Base-by-base conservation (phyloP, 2,888 invertebrate genomes). In the Alsophila aescularia region DNA sequence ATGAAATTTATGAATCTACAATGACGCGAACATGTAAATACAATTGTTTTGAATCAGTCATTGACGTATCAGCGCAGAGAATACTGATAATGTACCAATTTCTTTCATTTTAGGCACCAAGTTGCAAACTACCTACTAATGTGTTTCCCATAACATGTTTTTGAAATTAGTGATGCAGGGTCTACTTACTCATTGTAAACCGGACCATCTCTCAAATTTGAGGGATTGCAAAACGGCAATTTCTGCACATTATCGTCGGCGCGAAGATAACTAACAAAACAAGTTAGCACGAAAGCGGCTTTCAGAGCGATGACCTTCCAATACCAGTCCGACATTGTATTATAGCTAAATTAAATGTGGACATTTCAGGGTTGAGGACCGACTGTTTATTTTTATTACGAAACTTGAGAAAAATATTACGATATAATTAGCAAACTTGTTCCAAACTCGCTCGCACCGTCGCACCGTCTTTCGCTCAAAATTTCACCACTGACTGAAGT, bases 271-370 rank as follows among this genome's bases (percentile, higher is more conserved):
- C 81, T 81, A 69, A 81, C 77, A 59, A 86, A 73, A 77, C 80
- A 85, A 66, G 81, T 79, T 66, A 89, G 65, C 44, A 80, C 74
- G 61, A 90, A 83, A 27, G 81, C 81, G 53, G 84, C 77, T 69
- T 85, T 85, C 51, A 87, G 66, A 67, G 81, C 83, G 68, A 87
- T 78, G 65, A 86, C 78, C 75, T 84, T 80, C 89, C 88, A 86
- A 86, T 83, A 86, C 89, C 89, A 89, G 62, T 79, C 77, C 80
- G 85, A 87, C 90, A 91, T 91, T 85, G 81, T 90, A 80, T 72
- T 79, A 78, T 74, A 62, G 77, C 73, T 69, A 84, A 85, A 84
- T 76, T 77, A 84, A 77, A 78, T 77, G 75, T 75, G 81, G 74
- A 83, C 90, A 90, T 90, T 71, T 81, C 87, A 87, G 79, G 36